Percentiles rank a stretch among this genome's conserved stretches.
Evolutionary conservation across 2,113 vertebrate species (phyloP).

Genomic region (Ctenomys sociabilis): DNA sequence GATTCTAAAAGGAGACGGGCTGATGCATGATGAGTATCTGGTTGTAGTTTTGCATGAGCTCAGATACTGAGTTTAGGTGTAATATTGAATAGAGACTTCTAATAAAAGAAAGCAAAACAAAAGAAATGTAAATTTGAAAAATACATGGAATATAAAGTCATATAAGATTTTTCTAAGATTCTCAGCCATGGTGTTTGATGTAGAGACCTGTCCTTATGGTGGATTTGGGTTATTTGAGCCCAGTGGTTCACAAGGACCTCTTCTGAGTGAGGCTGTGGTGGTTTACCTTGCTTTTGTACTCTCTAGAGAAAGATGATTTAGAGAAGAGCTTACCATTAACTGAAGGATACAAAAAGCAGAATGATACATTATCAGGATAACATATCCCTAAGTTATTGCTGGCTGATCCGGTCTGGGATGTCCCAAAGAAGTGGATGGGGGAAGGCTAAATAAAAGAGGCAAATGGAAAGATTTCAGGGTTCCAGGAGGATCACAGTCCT

Average conservation of each 20-base stretch:
- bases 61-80: background rate
- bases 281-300: background rate
- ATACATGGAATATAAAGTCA: background rate
- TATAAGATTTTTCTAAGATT: background rate
- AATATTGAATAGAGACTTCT: background rate
- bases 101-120: background rate
- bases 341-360: background rate
- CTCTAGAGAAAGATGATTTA: background rate
- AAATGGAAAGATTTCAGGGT: too few relatives aligned
- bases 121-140: background rate
- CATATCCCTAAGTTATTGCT: too few relatives aligned
- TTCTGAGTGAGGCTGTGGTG: background rate
- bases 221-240: conserved; percentile 3
- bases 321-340: background rate
- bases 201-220: background rate
- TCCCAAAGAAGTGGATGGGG: too few relatives aligned
- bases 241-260: background rate
- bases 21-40: background rate
- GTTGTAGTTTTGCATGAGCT: background rate
- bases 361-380: background rate
- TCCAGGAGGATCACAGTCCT: too few relatives aligned
- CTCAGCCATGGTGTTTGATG: background rate
- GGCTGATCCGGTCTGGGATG: too few relatives aligned
- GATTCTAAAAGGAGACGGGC: background rate
- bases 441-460: too few relatives aligned